These are phyloP conservation scores for Madoqua kirkii DNA, from an alignment of 2,113 vertebrate species.

Conservation along the genomic window DNA sequence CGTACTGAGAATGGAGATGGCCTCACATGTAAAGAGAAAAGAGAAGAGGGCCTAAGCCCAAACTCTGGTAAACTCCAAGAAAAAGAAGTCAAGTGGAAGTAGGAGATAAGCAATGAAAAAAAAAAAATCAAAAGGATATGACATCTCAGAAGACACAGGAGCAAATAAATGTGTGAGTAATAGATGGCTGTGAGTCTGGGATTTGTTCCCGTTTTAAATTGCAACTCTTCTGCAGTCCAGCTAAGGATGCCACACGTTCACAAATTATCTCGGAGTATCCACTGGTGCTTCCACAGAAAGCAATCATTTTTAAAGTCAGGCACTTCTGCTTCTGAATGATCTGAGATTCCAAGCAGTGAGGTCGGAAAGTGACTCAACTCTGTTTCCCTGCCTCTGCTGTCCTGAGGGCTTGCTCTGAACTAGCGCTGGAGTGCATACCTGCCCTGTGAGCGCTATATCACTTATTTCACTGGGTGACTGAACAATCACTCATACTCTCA, in stretches of 20 bases:
- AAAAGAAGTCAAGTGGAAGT: not conserved
- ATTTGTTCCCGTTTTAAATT: not conserved
- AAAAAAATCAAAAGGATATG: not conserved
- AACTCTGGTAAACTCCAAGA: not conserved
- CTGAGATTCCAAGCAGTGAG: not conserved
- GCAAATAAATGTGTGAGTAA: not conserved
- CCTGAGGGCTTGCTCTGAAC: not conserved
- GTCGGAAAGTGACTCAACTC: not conserved
- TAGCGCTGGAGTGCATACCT: too few relatives aligned
- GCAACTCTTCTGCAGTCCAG: not conserved
- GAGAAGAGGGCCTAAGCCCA: not conserved
- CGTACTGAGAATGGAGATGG: not conserved
- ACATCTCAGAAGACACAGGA: not conserved
- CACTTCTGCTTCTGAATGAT: not conserved
- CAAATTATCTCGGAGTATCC: not conserved
- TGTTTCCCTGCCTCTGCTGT: not conserved
- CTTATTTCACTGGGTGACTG: not conserved
- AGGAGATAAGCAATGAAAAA: not conserved
- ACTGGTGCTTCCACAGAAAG: not conserved
- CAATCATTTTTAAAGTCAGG: not conserved
- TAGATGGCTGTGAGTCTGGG: not conserved
- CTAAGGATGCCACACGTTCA: not conserved
- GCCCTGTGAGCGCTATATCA: not conserved
- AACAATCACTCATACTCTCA: not conserved
- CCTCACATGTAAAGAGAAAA: not conserved